These are phyloP conservation scores for Opisthograptis luteolata DNA, from an alignment of 2,888 invertebrate species.

Conservation along the genomic window DNA sequence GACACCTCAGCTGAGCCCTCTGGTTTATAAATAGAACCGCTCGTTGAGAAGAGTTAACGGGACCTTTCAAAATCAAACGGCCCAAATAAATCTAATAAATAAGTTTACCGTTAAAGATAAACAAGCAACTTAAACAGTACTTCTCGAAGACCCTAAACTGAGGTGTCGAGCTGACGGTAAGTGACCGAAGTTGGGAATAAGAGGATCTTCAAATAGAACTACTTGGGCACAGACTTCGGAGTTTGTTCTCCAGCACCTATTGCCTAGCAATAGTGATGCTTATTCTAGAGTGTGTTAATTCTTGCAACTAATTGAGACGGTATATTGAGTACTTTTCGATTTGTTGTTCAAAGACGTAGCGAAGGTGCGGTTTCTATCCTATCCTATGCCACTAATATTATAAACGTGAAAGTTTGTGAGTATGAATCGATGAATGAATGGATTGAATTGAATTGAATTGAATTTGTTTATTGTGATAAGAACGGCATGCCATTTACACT, in stretches of 20 bases:
- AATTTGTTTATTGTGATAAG: no score
- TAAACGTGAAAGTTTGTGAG: no score
- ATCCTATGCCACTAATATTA: no score
- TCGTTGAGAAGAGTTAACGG: slow-evolving; percentile 3
- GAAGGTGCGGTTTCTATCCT: no score
- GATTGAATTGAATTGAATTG: no score
- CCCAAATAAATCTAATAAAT: slow-evolving; percentile 13
- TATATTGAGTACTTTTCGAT: not conserved
- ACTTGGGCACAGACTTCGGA: slow-evolving; percentile 13
- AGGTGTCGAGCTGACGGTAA: slow-evolving; percentile 16
- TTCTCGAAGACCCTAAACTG: slow-evolving; percentile 2
- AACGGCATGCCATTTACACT: no score
- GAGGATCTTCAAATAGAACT: slow-evolving; percentile 12
- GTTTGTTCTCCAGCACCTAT: slow-evolving; percentile 10
- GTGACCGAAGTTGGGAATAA: slow-evolving; percentile 14
- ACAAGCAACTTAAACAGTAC: slow-evolving; percentile 9
- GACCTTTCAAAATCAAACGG: slow-evolving; percentile 1
- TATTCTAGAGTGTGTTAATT: not conserved
- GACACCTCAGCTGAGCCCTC: no score
- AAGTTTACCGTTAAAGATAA: slow-evolving; percentile 13
- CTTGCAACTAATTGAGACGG: no score
- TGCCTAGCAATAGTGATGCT: slow-evolving; percentile 2
- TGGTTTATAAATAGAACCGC: no score
- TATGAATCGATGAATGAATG: no score
- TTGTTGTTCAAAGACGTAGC: no score